phyloP scores from a whole-genome alignment of 2,888 invertebrate species.

The Aspidiotus rigidus region DNA sequence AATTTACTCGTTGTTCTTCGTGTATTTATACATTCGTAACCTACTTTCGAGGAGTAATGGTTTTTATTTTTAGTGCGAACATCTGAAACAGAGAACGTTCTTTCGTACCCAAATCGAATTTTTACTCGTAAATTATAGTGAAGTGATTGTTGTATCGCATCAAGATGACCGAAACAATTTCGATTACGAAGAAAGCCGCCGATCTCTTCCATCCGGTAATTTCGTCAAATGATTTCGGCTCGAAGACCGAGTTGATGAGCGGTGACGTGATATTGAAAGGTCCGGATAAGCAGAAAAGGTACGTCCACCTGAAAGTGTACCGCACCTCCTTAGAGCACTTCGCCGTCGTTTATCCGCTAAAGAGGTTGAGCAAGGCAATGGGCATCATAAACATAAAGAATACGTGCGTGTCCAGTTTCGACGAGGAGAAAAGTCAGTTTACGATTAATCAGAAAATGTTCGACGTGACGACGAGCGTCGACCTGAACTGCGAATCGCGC shows the following conservation, averaged over 20 bases:
- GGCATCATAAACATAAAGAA: constrained; percentile 55
- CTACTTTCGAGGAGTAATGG: too few species aligned
- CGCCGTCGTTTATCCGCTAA: constrained; percentile 56
- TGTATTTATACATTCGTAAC: too few species aligned
- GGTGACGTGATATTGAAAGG: constrained; percentile 54
- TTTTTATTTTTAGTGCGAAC: too few species aligned
- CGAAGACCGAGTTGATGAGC: constrained; percentile 49
- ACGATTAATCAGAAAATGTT: constrained; percentile 54
- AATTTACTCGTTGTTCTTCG: too few species aligned
- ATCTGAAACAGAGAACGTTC: too few species aligned
- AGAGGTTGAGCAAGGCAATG: constrained; percentile 53
- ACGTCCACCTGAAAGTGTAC: constrained; percentile 56
- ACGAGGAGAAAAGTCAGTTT: constrained; percentile 44
- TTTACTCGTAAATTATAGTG: too few species aligned
- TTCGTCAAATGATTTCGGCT: constrained; percentile 16
- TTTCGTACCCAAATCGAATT: too few species aligned
- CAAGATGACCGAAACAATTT: background rate
- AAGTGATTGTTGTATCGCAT: too few species aligned
- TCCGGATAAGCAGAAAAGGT: constrained; percentile 50
- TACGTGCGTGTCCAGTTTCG: constrained; percentile 21
- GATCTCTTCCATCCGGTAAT: background rate
- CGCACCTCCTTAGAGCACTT: constrained; percentile 56
- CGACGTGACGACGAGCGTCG: constrained; percentile 51
- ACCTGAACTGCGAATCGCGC: constrained; percentile 51
- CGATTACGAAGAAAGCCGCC: background rate